Evolutionary conservation across 2,888 invertebrate species (phyloP), one percentile per base, ranked within the genome.

Genomic region (Neuroscelio doddi): DNA sequence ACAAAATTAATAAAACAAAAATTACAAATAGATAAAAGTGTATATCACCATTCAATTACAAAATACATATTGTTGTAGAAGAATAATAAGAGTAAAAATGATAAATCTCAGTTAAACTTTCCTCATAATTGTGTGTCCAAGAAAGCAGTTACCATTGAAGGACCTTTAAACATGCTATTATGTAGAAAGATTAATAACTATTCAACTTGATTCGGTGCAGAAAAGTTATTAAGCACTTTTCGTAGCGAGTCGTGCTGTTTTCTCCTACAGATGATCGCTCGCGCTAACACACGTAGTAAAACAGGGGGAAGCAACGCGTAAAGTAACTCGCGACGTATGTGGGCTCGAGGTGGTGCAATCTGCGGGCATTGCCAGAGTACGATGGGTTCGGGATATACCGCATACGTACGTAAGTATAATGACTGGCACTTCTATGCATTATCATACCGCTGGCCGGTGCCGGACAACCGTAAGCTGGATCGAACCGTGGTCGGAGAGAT

Each of bases 371-470:
- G n/a, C n/a, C n/a, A n/a, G n/a, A n/a, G n/a, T n/a, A n/a, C n/a
- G n/a, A 15, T 45, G 58, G 21, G 36, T 41, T 46, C 47, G 41
- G 46, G 44, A 46, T 29, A 51, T 41, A 50, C 32, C 45, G 56
- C 14, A 49, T 52, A 44, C 46, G 74, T 68, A 76, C 53, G 55
- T 71, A 71, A 70, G 73, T 78, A 81, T 82, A 83, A 83, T 83
- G 81, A 82, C 81, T 81, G 81, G 81, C 82, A 83, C 82, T 83
- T 83, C 80, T 82, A 83, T 83, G 80, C 81, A 83, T 83, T 83
- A 83, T 82, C 81, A 79, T 82, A 80, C 78, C 76, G 72, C 74
- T 72, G 74, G 72, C 68, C 72, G 67, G 66, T 72, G 70, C 63
- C 52, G 74, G 73, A 68, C 73, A 75, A 72, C 65, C 72, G 74